Evolutionary conservation across 2,113 vertebrate species (phyloP).

Genomic region (Pollachius pollachius): DNA sequence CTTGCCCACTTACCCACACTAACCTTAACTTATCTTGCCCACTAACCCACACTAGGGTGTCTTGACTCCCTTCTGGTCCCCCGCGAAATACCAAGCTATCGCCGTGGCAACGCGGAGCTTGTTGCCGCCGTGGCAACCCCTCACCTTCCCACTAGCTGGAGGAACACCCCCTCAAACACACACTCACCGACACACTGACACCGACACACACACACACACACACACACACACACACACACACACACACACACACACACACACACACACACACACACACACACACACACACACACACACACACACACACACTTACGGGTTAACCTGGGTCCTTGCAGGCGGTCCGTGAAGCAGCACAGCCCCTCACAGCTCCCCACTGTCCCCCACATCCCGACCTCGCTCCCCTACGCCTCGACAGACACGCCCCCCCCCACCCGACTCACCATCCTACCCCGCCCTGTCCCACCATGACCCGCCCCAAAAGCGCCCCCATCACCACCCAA

Average conservation of each 20-base stretch:
- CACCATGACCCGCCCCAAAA: neutral
- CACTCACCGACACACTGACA: neutral
- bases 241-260: constrained; percentile 6
- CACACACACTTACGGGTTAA: constrained; percentile 30
- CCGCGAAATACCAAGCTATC: too few species aligned
- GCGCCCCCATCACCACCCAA: constrained; percentile 7
- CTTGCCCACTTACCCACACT: too few species aligned
- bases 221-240: neutral
- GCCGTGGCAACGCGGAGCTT: too few species aligned
- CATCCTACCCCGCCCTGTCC: constrained; percentile 8
- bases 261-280: neutral
- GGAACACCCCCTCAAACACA: constrained; percentile 15
- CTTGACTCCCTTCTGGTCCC: too few species aligned
- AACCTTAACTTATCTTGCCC: too few species aligned
- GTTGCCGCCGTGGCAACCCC: too few species aligned
- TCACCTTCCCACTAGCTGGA: constrained; percentile 6
- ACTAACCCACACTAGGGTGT: neutral
- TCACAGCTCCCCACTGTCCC: constrained; percentile 21
- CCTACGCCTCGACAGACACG: constrained; percentile 18
- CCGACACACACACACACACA: constrained; percentile 15
- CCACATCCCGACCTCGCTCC: constrained; percentile 15
- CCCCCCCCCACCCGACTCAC: neutral
- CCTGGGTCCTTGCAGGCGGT: constrained; percentile 31
- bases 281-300: neutral
- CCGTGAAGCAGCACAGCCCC: constrained; percentile 31